phyloP scores from a whole-genome alignment of 2,113 vertebrate species.

The Arizona elegans region DNA sequence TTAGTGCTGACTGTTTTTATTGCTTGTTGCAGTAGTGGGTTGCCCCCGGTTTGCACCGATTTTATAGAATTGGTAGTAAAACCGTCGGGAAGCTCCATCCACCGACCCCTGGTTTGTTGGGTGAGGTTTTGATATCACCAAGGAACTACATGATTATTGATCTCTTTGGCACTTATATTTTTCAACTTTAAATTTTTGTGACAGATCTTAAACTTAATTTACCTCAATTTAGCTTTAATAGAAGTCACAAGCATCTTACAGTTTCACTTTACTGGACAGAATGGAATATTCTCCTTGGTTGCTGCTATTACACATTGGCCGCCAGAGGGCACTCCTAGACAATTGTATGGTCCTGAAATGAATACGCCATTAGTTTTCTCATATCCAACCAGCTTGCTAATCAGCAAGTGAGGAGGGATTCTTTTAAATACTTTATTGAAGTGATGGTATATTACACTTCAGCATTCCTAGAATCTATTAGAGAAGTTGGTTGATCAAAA shows the following conservation, averaged over 20 bases:
- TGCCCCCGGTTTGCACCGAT: no score
- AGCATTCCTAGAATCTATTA: background rate
- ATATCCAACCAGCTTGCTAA: background rate
- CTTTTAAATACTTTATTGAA: background rate
- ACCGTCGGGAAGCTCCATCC: no score
- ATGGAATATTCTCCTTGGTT: background rate
- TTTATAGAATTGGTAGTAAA: no score
- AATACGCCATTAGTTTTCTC: background rate
- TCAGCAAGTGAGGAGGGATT: background rate
- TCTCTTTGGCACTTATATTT: background rate
- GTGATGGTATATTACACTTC: background rate
- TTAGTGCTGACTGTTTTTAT: background rate
- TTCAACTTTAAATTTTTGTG: background rate
- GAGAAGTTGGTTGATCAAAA: background rate
- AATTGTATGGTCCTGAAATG: background rate
- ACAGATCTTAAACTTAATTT: background rate
- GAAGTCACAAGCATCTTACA: background rate
- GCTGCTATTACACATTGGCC: background rate
- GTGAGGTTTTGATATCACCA: background rate
- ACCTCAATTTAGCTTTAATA: background rate
- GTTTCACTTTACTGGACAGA: background rate
- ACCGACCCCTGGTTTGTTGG: background rate
- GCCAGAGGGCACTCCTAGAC: conserved; percentile 52
- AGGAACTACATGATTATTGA: background rate
- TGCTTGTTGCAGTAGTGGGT: background rate